Conservation (phyloP, 2,113 vertebrate species). For the Pteronura brasiliensis region DNA sequence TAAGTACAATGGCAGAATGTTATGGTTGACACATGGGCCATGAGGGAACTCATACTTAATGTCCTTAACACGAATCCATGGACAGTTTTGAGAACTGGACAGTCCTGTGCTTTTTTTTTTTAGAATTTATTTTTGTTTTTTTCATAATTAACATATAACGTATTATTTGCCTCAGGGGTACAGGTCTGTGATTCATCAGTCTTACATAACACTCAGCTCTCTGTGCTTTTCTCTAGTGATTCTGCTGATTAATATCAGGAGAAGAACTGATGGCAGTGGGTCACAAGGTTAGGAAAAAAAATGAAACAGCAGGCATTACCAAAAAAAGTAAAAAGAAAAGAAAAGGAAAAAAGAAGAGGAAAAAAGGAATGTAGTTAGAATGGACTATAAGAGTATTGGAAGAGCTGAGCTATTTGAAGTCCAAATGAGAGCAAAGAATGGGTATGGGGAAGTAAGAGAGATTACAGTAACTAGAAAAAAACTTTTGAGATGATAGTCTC, state of each 20-base stretch:
- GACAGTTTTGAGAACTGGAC: neutral
- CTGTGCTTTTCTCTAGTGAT: neutral
- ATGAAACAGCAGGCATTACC: neutral
- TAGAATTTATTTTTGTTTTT: no score
- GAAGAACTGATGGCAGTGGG: neutral
- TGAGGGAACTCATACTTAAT: neutral
- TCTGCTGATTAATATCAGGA: neutral
- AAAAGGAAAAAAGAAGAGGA: neutral
- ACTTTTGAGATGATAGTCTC: neutral
- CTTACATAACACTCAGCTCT: neutral
- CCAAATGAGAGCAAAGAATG: neutral
- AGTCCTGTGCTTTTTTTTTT: neutral
- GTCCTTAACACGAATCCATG: neutral
- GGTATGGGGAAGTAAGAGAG: neutral
- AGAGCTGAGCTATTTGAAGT: neutral
- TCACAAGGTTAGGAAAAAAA: neutral
- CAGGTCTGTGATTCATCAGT: no score
- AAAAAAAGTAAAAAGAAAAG: neutral
- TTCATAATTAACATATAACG: no score
- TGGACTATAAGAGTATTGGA: neutral
- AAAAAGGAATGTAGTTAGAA: neutral
- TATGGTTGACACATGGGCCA: neutral
- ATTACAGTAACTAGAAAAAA: neutral
- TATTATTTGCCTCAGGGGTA: no score
- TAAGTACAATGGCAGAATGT: neutral